These are phyloP conservation scores for Hozukius guyotensis DNA, from an alignment of 2,797 vertebrate genomes.

Conservation along the genomic window DNA sequence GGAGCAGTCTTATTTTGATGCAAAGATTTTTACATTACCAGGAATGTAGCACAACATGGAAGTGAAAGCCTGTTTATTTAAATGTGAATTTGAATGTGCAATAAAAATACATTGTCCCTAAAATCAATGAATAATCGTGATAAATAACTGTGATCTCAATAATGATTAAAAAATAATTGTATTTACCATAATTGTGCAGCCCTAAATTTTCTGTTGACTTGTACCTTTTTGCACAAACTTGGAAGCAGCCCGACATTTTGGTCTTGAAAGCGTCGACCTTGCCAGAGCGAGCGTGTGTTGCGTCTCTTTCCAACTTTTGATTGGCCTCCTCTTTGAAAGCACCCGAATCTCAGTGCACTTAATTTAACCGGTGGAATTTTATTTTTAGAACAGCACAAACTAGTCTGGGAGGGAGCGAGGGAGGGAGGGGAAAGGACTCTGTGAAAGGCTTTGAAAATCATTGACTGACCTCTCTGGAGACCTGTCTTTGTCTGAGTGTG, in stretches of 20 bases:
- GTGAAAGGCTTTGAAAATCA: constrained; percentile 30
- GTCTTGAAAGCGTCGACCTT: constrained; percentile 25
- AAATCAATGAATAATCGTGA: too few species aligned
- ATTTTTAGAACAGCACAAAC: constrained; percentile 72
- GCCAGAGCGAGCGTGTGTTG: constrained; percentile 27
- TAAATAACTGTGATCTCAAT: too few species aligned
- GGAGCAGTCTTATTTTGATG: too few species aligned
- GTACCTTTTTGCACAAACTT: not conserved
- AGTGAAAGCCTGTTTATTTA: too few species aligned
- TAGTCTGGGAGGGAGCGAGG: constrained; percentile 37
- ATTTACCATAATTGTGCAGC: too few species aligned
- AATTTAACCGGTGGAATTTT: constrained; percentile 79
- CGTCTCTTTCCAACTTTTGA: constrained; percentile 46
- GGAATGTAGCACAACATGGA: too few species aligned
- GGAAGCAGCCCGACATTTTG: constrained; percentile 26
- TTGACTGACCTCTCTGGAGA: constrained; percentile 31
- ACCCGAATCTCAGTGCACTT: constrained; percentile 69
- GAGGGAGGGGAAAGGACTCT: not conserved
- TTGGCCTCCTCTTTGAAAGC: constrained; percentile 46
- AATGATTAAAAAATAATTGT: too few species aligned
- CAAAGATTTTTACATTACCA: too few species aligned
- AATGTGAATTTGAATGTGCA: too few species aligned
- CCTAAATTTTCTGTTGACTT: constrained; percentile 21
- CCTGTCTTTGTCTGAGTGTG: constrained; percentile 10
- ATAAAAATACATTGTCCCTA: too few species aligned